Conservation (phyloP, 2,888 invertebrate genomes). For the Morpho helenor region DNA sequence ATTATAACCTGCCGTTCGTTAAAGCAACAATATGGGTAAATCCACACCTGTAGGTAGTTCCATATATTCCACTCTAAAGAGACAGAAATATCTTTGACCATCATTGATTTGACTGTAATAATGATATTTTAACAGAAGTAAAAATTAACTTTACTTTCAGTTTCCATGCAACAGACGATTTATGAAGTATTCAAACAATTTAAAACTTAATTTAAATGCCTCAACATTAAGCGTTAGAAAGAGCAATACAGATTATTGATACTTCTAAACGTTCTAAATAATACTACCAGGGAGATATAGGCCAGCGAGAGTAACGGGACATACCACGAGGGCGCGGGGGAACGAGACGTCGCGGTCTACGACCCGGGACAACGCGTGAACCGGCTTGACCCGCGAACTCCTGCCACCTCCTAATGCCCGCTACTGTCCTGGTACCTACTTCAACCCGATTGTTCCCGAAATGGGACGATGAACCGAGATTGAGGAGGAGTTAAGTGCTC, state of each 20-base stretch:
- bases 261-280: neutral
- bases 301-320: conserved; percentile 57
- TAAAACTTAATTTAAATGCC: too few relatives aligned
- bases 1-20: too few relatives aligned
- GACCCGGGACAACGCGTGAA: conserved; percentile 53
- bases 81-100: too few relatives aligned
- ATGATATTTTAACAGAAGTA: too few relatives aligned
- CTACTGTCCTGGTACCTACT: conserved; percentile 48
- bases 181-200: too few relatives aligned
- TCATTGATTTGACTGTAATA: too few relatives aligned
- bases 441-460: conserved; percentile 34
- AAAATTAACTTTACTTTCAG: too few relatives aligned
- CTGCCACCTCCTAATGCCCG: conserved; percentile 49
- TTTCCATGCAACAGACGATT: too few relatives aligned
- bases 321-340: conserved; percentile 49
- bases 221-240: neutral
- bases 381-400: conserved; percentile 65
- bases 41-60: too few relatives aligned
- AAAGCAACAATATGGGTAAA: too few relatives aligned
- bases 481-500: conserved; percentile 6
- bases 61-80: too few relatives aligned
- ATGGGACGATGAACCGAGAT: conserved; percentile 25
- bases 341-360: conserved; percentile 51
- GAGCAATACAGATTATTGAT: too few relatives aligned
- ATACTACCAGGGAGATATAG: conserved; percentile 41